A percentile compares a stretch with the other conserved stretches of the same genome.
phyloP scores from a whole-genome alignment of 2,888 invertebrate genomes.

The Latrodectus hesperus region DNA sequence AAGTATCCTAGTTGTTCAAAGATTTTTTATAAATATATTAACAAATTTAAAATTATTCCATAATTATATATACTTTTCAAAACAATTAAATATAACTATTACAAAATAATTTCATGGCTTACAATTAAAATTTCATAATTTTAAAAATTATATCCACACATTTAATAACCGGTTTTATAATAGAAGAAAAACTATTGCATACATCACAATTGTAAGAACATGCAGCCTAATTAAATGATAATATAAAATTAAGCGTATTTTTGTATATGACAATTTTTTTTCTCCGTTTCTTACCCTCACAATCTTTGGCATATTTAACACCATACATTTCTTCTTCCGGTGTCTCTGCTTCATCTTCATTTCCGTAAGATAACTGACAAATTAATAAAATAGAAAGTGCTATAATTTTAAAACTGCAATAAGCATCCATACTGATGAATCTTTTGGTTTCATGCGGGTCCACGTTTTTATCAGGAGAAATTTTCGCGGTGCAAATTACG shows the following conservation, averaged over 20 bases:
- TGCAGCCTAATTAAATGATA: too few relatives aligned
- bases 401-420: background rate
- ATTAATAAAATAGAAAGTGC: constrained; percentile 18
- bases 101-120: background rate
- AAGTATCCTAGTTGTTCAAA: background rate
- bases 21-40: background rate
- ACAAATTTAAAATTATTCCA: background rate
- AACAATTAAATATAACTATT: background rate
- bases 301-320: constrained; percentile 89
- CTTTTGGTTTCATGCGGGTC: background rate
- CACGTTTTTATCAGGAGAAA: too few relatives aligned
- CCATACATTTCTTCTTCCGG: constrained; percentile 77
- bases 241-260: background rate
- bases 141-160: too few relatives aligned
- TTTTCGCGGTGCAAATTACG: constrained; percentile 26
- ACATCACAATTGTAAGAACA: background rate
- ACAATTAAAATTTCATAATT: background rate
- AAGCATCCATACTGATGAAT: constrained; percentile 5
- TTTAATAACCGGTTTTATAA: too few relatives aligned
- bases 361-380: background rate
- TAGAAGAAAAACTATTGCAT: background rate
- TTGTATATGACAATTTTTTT: too few relatives aligned
- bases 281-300: constrained; percentile 81
- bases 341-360: constrained; percentile 30
- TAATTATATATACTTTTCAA: background rate